A percentile compares a stretch with the other conserved stretches of the same genome.
These are phyloP conservation scores for Leptocoma aspasia DNA, from an alignment of 2,113 vertebrate species.

Conservation along the genomic window DNA sequence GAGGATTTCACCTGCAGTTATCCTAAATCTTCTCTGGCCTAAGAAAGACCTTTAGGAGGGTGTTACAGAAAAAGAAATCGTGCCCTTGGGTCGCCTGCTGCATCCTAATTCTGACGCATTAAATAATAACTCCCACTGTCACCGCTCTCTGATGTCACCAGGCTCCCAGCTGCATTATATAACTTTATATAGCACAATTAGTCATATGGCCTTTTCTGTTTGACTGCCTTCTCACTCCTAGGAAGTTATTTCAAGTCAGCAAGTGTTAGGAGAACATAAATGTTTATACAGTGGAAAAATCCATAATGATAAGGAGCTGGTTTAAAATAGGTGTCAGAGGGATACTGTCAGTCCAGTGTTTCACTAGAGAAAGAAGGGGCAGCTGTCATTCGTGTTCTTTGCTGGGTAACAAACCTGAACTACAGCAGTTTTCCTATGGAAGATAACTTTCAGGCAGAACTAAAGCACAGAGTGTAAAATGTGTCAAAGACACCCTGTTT, in stretches of 20 bases:
- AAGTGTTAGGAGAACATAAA: slow-evolving; percentile 6
- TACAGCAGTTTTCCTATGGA: not conserved
- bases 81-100: slow-evolving; percentile 3
- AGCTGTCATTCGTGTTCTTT: fast-evolving
- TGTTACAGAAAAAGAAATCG: not conserved
- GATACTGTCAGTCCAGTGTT: not conserved
- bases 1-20: not conserved
- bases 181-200: slow-evolving; percentile 61
- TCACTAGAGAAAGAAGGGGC: not conserved
- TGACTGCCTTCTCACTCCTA: slow-evolving; percentile 27
- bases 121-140: slow-evolving; percentile 21
- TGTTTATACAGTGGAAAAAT: slow-evolving; percentile 45
- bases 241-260: slow-evolving; percentile 42
- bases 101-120: slow-evolving; percentile 17
- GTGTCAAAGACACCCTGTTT: not conserved
- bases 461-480: not conserved
- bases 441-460: not conserved
- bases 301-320: not conserved
- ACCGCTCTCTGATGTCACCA: slow-evolving; percentile 33
- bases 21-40: not conserved
- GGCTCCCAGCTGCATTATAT: slow-evolving; percentile 53
- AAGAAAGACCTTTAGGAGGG: not conserved
- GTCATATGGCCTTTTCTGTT: slow-evolving; percentile 48
- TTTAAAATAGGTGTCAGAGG: not conserved
- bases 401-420: not conserved